These are phyloP conservation scores for Pentalonia nigronervosa DNA, from an alignment of 1,140 invertebrate species.

Conservation along the genomic window DNA sequence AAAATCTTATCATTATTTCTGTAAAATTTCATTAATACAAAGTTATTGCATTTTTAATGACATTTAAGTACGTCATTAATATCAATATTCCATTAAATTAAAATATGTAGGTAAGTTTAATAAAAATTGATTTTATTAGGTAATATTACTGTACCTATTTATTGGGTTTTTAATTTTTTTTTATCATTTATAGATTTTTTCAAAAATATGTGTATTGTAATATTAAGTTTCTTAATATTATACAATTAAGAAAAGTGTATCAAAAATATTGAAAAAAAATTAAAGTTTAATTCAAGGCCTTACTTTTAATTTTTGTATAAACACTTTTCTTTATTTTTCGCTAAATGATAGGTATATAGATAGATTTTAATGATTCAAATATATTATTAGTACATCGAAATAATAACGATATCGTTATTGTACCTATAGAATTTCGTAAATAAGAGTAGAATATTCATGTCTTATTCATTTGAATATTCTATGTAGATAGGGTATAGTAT, in stretches of 20 bases:
- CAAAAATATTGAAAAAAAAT: background rate
- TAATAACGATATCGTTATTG: background rate
- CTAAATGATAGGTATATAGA: too few relatives aligned
- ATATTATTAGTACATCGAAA: background rate
- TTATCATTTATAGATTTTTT: background rate
- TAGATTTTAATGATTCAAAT: background rate
- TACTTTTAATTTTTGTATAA: background rate
- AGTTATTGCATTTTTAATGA: background rate
- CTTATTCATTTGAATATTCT: background rate
- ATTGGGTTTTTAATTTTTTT: background rate
- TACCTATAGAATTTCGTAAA: background rate
- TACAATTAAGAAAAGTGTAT: background rate
- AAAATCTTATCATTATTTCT: background rate
- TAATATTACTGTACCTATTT: too few relatives aligned
- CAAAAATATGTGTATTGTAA: background rate
- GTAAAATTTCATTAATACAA: background rate
- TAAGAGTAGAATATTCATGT: background rate
- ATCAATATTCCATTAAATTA: constrained; percentile 4
- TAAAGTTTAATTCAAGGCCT: background rate
- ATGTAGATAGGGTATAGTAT: background rate
- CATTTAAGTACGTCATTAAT: background rate
- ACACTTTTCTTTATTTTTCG: background rate
- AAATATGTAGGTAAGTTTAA: background rate
- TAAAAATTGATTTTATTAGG: background rate
- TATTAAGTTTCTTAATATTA: background rate